Base-by-base conservation (phyloP, 2,113 vertebrate species). In the Marcusenius ussheri region DNA sequence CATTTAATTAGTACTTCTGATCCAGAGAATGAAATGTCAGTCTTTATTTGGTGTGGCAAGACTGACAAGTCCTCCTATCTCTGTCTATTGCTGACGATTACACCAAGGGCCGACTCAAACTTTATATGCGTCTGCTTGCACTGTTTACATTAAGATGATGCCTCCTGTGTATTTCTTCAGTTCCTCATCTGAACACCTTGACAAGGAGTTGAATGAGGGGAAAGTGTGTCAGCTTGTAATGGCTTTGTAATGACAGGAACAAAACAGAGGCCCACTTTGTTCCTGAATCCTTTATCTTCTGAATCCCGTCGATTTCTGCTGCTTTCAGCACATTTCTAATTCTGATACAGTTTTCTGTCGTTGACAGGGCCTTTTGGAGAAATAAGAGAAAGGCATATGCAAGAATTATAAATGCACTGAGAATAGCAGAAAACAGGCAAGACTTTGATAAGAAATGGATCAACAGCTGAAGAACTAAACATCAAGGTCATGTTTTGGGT, bases 131-230 rank as follows among this genome's bases (percentile, higher is more conserved):
- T 45, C 35, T 84, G 46, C 70, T 66, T 47, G 3, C 45, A 27
- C 53, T 80, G 50, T 74, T 87, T 51, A 11, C 21, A 2, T 88
- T 80, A 39, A 87, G 50, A 90, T 39, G 7, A 58, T 21, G 31
- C 39, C 70, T 92, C 92, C 92, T 88, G 91, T 93, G 89, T 89
- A 89, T 93, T 93, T 94, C 74, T 6, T 17, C 39, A 19, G 35
- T 42, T 42, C 35, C 74, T 19, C 93, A 94, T 89, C 88, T 77
- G 86, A 91, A 90, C 91, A 90, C 89, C 74, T 56, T 92, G 91
- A 93, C 89, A 93, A 90, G 92, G 93, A 93, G 80, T 62, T 35
- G 88, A 91, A 92, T 90, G 89, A 88, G 92, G 90, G 86, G 58
- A 74, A 80, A 84, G 66, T 87, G 91, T 49, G 49, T 39, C 53